These are phyloP conservation scores for Drosophila pseudotakahashii DNA, from an alignment of 2,888 invertebrate genomes.

Conservation along the genomic window DNA sequence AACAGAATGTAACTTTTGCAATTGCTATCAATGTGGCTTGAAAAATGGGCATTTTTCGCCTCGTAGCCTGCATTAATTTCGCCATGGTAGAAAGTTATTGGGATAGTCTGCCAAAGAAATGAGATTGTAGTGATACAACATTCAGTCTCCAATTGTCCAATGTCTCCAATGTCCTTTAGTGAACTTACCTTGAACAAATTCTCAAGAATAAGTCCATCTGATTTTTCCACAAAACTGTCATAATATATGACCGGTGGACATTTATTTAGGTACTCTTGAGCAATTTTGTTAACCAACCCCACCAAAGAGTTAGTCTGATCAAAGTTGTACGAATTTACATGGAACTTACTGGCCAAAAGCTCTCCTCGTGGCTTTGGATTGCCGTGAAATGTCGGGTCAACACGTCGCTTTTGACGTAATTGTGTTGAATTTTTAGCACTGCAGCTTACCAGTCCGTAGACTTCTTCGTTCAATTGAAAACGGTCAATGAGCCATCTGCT, in stretches of 20 bases:
- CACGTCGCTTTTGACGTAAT: conserved; percentile 79
- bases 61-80: conserved; percentile 85
- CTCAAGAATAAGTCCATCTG: conserved; percentile 86
- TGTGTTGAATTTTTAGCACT: neutral
- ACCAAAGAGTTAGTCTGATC: conserved; percentile 87
- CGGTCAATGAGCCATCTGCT: conserved; percentile 52
- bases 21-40: conserved; percentile 82
- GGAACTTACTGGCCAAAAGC: conserved; percentile 85
- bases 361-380: conserved; percentile 87
- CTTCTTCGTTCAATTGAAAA: conserved; percentile 43
- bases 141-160: neutral
- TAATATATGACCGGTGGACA: conserved; percentile 89
- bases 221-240: conserved; percentile 86
- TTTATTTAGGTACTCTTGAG: conserved; percentile 86
- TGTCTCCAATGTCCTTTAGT: too few relatives aligned
- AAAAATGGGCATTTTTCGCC: conserved; percentile 83
- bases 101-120: conserved; percentile 77
- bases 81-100: conserved; percentile 87
- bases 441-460: conserved; percentile 47
- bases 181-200: conserved; percentile 85
- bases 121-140: neutral
- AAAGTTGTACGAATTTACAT: conserved; percentile 82
- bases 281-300: conserved; percentile 86
- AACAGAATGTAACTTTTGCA: conserved; percentile 89
- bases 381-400: conserved; percentile 86